A percentile compares a stretch with the other conserved stretches of the same genome.
phyloP scores from a whole-genome alignment of 2,113 vertebrate species.

The Ochotona princeps region DNA sequence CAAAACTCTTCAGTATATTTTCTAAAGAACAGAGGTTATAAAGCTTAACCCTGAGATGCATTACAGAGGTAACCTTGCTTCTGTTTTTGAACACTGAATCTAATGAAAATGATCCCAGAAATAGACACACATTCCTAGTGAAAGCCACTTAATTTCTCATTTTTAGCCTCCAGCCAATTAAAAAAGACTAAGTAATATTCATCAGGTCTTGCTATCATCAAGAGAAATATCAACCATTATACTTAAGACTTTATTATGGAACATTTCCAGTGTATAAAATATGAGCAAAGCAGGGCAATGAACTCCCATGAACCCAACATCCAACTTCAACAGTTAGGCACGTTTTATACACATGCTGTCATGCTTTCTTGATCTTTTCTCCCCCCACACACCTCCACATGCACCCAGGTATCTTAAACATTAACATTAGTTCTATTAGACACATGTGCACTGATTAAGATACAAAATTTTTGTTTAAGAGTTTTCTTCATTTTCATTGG shows the following conservation, averaged over 20 bases:
- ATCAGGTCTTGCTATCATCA: conserved; percentile 25
- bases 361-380: neutral
- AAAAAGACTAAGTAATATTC: conserved; percentile 49
- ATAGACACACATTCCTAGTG: conserved; percentile 24
- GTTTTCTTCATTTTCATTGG: too few species aligned
- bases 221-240: neutral
- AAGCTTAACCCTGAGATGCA: neutral
- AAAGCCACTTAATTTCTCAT: conserved; percentile 54
- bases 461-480: neutral
- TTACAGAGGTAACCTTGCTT: neutral
- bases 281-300: neutral
- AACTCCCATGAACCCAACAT: neutral
- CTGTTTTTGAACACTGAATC: conserved; percentile 39
- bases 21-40: conserved; percentile 16
- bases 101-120: conserved; percentile 56
- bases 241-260: conserved; percentile 28
- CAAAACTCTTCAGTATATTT: neutral
- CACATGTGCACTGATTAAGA: neutral
- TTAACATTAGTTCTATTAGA: neutral
- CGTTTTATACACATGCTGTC: neutral
- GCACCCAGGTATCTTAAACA: neutral
- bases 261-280: neutral
- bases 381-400: neutral
- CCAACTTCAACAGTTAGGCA: neutral
- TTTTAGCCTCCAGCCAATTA: conserved; percentile 58